Base-by-base conservation (phyloP, 2,113 vertebrate species). In the Nibea albiflora region DNA sequence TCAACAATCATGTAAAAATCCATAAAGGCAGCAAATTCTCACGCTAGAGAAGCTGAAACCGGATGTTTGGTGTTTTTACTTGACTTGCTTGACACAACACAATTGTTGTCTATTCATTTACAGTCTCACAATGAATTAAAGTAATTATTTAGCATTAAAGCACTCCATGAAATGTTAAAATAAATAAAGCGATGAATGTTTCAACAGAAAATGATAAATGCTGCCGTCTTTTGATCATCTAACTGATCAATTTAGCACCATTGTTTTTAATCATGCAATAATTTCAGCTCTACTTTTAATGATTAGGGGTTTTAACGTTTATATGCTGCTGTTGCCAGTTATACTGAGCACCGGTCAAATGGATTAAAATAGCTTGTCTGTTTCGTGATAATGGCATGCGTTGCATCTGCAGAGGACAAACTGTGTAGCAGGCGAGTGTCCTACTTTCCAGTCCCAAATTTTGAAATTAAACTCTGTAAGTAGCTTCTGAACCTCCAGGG, bases 401-500 rank as follows among this genome's bases (percentile, higher is more conserved):
- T 49, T 49, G 26, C 16, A 42, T 57, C 14, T 60, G 54, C 53
- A 49, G 42, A 57, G 31, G 42, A 54, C 20, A 62, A 14, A 56
- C 42, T 62, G 5, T 22, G 11, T 8, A 46, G 8, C 35, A 49
- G 54, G 0, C 17, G 15, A n/a, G 35, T 72, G 66, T 71, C 42
- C 64, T 58, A 64, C 67, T 73, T 68, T 81, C 14, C 47, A 5
- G 19, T 24, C 11, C n/a, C 28, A 56, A 1, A 42, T 49, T 50
- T 49, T 26, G 0, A 73, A 62, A 57, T 35, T 0, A 12, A 54
- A 24, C 15, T 6, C 24, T 15, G 3, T 8, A 26, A 28, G n/a
- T 47, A 58, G 3, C 22, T 35, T 35, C 14, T 69, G 19, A 54
- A 24, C 17, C 49, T 76, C 5, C 35, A 0, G 28, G 19, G 19